A percentile compares a stretch with the other conserved stretches of the same genome.
Conservation (phyloP, 53 echinoderm and acorn worm genomes). For the Hippasteria phrygiana region DNA sequence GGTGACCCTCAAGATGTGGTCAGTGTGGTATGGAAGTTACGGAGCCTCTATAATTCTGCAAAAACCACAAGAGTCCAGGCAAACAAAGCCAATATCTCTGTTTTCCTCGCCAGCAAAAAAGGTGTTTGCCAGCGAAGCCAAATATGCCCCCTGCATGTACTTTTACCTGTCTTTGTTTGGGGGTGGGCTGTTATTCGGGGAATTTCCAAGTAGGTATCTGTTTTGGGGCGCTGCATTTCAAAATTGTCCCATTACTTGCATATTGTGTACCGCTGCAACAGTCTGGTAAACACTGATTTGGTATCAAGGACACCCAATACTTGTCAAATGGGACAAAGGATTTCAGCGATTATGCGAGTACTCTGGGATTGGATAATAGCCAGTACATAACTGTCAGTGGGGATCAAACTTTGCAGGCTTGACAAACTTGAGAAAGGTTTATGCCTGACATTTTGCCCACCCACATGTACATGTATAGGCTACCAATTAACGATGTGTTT, state of each 20-base stretch:
- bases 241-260: not conserved
- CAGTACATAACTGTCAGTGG: too few species aligned
- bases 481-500: too few species aligned
- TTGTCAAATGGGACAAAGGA: not conserved
- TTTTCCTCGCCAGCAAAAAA: slow-evolving; percentile 1
- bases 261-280: not conserved
- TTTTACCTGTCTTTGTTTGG: not conserved
- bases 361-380: too few species aligned
- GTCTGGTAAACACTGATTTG: not conserved
- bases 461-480: too few species aligned
- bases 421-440: too few species aligned
- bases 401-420: too few species aligned
- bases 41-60: not conserved
- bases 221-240: not conserved
- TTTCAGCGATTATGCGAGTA: not conserved
- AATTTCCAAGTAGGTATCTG: not conserved
- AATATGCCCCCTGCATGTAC: not conserved
- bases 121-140: not conserved
- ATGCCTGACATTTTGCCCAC: too few species aligned
- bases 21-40: slow-evolving; percentile 14
- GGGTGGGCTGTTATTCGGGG: not conserved
- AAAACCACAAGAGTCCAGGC: slow-evolving; percentile 35
- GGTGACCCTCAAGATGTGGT: slow-evolving; percentile 13
- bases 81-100: slow-evolving; percentile 12
- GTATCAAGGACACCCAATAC: not conserved